Evolutionary conservation across 2,888 invertebrate genomes (phyloP).

Genomic region (Drosophila paranaensis): DNA sequence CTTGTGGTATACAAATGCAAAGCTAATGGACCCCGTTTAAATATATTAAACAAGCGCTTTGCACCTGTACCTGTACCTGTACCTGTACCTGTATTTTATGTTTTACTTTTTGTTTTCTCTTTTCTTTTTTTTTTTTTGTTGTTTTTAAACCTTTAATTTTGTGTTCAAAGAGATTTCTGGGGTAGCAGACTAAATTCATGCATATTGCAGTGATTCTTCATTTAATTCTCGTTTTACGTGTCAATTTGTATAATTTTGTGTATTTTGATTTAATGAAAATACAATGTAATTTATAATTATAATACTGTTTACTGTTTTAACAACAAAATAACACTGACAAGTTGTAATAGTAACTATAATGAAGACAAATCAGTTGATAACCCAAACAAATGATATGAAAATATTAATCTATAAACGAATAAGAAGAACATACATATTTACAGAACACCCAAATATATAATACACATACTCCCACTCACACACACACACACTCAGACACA

Average conservation of each 20-base stretch:
- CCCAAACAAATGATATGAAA: constrained; percentile 61
- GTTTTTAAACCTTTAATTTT: constrained; percentile 32
- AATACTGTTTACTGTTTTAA: constrained; percentile 63
- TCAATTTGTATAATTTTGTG: constrained; percentile 52
- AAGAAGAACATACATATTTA: constrained; percentile 57
- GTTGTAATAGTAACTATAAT: constrained; percentile 69
- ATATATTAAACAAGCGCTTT: constrained; percentile 28
- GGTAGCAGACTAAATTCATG: constrained; percentile 85
- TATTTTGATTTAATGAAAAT: constrained; percentile 62
- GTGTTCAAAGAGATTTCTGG: constrained; percentile 78
- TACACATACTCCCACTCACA: constrained; percentile 8
- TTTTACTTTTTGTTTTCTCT: constrained; percentile 3
- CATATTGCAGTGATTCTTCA: constrained; percentile 64
- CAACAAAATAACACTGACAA: constrained; percentile 72
- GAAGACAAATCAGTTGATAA: constrained; percentile 66
- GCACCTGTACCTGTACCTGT: constrained; percentile 30
- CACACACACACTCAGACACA: not conserved
- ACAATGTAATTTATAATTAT: constrained; percentile 65
- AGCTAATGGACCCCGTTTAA: constrained; percentile 13
- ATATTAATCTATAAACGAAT: constrained; percentile 68
- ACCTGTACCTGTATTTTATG: constrained; percentile 29
- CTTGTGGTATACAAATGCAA: constrained; percentile 44
- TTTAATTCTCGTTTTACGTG: constrained; percentile 45
- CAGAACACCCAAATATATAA: constrained; percentile 33
- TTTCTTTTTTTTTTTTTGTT: constrained; percentile 23